Evolutionary conservation across 2,113 vertebrate species (phyloP).

Genomic region (Sminthopsis crassicaudata): DNA sequence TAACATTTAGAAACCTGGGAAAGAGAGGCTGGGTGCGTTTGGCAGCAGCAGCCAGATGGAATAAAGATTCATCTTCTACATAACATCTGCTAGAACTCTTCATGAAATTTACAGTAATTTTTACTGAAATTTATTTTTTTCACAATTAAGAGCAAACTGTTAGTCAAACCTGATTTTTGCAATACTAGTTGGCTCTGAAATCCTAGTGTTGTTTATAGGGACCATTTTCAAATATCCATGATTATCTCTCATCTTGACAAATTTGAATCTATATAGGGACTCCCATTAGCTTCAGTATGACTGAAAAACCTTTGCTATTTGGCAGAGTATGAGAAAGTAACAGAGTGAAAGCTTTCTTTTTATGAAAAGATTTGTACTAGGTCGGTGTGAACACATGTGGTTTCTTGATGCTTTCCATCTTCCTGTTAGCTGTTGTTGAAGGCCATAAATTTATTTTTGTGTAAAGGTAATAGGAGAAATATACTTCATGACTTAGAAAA

Average conservation of each 20-base stretch:
- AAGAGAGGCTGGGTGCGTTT: constrained; percentile 49
- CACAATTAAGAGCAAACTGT: constrained; percentile 55
- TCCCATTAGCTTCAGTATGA: background rate
- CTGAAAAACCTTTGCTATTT: constrained; percentile 42
- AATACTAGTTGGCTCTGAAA: constrained; percentile 26
- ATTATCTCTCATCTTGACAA: background rate
- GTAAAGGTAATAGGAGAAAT: constrained; percentile 56
- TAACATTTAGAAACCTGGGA: constrained; percentile 18
- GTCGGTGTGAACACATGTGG: constrained; percentile 52
- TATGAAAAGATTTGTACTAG: constrained; percentile 69
- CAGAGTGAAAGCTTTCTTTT: background rate
- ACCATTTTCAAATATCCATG: constrained; percentile 31
- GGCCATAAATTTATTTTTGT: constrained; percentile 63
- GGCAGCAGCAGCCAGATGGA: constrained; percentile 48
- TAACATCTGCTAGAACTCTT: constrained; percentile 64
- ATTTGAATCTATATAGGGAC: background rate
- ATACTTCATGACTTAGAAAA: background rate
- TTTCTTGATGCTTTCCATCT: constrained; percentile 60
- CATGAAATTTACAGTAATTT: constrained; percentile 68
- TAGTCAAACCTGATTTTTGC: constrained; percentile 34
- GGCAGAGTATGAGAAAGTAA: constrained; percentile 21
- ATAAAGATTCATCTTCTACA: constrained; percentile 53
- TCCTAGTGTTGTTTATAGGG: background rate
- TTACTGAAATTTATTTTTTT: constrained; percentile 66
- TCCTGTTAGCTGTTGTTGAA: constrained; percentile 46